A percentile compares a stretch with the other conserved stretches of the same genome.
phyloP scores from a whole-genome alignment of 2,888 invertebrate genomes.

The Aphrophora alni region DNA sequence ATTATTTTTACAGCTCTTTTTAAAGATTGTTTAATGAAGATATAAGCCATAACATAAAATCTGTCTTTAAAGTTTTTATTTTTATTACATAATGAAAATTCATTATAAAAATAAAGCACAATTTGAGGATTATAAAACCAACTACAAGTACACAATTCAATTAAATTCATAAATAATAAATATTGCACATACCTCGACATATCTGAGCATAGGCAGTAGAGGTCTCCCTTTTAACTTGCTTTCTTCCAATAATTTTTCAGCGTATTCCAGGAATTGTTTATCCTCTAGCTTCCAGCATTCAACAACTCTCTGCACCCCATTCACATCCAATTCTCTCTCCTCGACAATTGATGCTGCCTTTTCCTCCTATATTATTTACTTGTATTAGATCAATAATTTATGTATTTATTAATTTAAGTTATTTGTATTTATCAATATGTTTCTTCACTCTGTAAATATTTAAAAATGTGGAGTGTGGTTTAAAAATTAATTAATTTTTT shows the following conservation, averaged over 20 bases:
- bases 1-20: too few relatives aligned
- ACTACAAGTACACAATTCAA: too few relatives aligned
- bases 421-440: neutral
- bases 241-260: constrained; percentile 59
- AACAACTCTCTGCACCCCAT: constrained; percentile 43
- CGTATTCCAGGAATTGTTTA: constrained; percentile 62
- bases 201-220: constrained; percentile 43
- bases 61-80: too few relatives aligned
- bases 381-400: too few relatives aligned
- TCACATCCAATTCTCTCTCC: constrained; percentile 44
- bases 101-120: too few relatives aligned
- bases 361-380: constrained; percentile 56
- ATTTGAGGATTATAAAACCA: too few relatives aligned
- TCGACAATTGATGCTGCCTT: constrained; percentile 35
- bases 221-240: constrained; percentile 59
- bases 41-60: too few relatives aligned
- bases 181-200: constrained; percentile 41
- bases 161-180: too few relatives aligned
- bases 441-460: neutral
- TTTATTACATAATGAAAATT: too few relatives aligned
- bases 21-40: too few relatives aligned
- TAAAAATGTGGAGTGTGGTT: neutral
- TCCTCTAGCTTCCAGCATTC: constrained; percentile 60
- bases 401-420: neutral
- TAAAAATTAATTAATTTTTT: too few relatives aligned